phyloP scores from a whole-genome alignment of 1,140 invertebrate species.

The Anoplolepis gracilipes region DNA sequence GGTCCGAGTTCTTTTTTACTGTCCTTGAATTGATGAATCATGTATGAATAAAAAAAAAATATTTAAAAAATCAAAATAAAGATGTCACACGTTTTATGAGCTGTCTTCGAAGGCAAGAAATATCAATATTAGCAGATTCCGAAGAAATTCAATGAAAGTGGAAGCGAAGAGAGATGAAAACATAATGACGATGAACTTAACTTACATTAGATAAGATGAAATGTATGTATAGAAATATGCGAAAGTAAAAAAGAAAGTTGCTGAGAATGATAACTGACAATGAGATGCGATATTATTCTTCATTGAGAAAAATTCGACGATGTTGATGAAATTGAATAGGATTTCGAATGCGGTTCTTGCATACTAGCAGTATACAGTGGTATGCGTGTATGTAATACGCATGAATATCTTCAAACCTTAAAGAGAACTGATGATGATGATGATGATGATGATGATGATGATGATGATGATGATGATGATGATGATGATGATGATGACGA shows the following conservation, averaged over 20 bases:
- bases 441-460: conserved; percentile 34
- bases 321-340: neutral
- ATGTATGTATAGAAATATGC: neutral
- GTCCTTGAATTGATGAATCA: conserved; percentile 8
- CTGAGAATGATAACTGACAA: neutral
- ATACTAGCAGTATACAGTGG: neutral
- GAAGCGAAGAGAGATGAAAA: neutral
- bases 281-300: neutral
- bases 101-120: neutral
- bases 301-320: neutral
- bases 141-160: neutral
- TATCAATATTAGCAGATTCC: neutral
- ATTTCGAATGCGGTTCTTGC: neutral
- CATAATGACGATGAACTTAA: neutral
- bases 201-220: neutral
- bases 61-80: neutral
- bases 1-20: conserved; percentile 8
- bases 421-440: neutral
- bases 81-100: neutral
- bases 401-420: neutral
- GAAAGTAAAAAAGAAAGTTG: conserved; percentile 1
- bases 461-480: conserved; percentile 16
- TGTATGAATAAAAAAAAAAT: neutral
- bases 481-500: conserved; percentile 16
- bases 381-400: neutral